These are phyloP conservation scores for Molothrus aeneus DNA, from an alignment of 2,797 vertebrate species.

Conservation along the genomic window DNA sequence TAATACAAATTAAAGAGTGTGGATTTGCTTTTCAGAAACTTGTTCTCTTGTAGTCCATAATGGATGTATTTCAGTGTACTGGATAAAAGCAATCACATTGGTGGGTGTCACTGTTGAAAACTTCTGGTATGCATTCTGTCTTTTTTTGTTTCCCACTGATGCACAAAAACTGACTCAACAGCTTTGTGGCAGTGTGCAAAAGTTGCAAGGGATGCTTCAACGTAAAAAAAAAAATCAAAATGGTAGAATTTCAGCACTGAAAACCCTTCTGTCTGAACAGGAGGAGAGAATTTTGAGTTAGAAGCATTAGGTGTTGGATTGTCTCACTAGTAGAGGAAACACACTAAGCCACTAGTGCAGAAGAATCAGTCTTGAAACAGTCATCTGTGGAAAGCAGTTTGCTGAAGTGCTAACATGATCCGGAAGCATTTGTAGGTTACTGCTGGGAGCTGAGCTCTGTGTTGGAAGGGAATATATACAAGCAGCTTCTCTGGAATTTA, in stretches of 20 bases:
- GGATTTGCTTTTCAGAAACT: not conserved
- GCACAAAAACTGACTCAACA: not conserved
- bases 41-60: not conserved
- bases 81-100: not conserved
- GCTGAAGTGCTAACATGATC: not conserved
- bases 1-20: not conserved
- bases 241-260: not conserved
- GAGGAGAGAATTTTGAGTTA: not conserved
- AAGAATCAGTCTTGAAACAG: not conserved
- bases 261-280: not conserved
- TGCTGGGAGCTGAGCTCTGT: not conserved
- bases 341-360: not conserved
- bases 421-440: not conserved
- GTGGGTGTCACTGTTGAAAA: not conserved
- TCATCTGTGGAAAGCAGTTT: not conserved
- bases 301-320: fast-evolving
- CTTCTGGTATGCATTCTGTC: not conserved
- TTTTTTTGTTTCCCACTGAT: not conserved
- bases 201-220: not conserved
- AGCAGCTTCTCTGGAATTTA: not conserved
- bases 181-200: not conserved
- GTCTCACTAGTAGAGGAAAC: not conserved
- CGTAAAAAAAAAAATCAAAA: not conserved
- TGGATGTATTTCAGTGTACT: fast-evolving
- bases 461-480: not conserved